Base-by-base conservation (phyloP, 2,113 vertebrate species). In the Synodontis membranacea region DNA sequence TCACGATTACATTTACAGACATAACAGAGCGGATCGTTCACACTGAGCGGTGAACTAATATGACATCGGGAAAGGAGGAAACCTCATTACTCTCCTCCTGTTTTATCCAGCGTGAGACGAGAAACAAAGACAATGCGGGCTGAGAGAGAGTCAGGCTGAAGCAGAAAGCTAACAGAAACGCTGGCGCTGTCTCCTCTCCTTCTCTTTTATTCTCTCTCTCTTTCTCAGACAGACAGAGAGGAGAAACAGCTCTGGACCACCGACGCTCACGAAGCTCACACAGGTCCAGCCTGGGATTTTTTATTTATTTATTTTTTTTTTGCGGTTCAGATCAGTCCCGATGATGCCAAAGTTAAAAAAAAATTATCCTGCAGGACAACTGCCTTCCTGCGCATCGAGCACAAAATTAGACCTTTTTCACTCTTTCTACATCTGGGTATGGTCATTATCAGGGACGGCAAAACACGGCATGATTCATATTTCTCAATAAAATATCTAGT, bases 1-100 rank as follows among this genome's bases (percentile, higher is more conserved):
- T 88, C 84, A 75, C n/a, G 37, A 76, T 79, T 83, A 83, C 88
- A 87, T 86, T 89, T 89, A 86, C 80, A 88, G 54, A 86, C 86
- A 88, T 64, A 89, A 87, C 86, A 89, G 62, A 82, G 78, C 74
- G 72, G 54, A 76, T 75, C 74, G 42, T 80, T 88, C 86, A 86
- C 86, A 86, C 88, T 86, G 88, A 83, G 84, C 64, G 6, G 0
- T 89, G 86, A 85, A 87, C 88, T 86, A 46, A 88, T 76, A 11
- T 80, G 76, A 90, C 79, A 50, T 31, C 31, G 50, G 25, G 70
- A 31, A 23, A 34, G 25, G 37, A 56, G 48, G 34, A 28, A 52
- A 3, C 23, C 48, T 80, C 64, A 23, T 44, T 31, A 44, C 76
- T 28, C 64, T 72, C 78, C 42, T 58, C 62, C 64, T 70, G 75